These are phyloP conservation scores for Dolomedes plantarius DNA, from an alignment of 2,888 invertebrate species.

Conservation along the genomic window DNA sequence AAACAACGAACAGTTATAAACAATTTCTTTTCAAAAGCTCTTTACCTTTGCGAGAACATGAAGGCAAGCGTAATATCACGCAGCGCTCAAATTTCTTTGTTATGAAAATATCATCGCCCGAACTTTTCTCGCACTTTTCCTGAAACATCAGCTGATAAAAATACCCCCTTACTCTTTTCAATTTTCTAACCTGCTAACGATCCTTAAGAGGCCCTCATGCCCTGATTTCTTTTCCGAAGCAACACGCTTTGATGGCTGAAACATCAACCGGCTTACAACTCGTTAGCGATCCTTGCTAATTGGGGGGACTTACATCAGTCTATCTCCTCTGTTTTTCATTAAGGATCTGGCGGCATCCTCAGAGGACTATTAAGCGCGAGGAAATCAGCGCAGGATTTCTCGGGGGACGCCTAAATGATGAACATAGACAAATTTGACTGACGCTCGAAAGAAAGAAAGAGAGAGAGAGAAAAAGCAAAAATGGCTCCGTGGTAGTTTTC, in stretches of 20 bases:
- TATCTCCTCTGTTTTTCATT: neutral
- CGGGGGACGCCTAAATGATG: neutral
- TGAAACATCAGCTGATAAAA: neutral
- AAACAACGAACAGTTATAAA: too few species aligned
- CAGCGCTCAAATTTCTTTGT: too few species aligned
- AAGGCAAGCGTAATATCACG: too few species aligned
- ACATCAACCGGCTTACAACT: neutral
- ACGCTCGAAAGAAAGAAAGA: neutral
- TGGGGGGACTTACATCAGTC: neutral
- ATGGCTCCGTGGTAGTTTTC: neutral
- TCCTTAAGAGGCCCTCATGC: neutral
- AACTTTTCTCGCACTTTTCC: too few species aligned
- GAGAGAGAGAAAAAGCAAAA: neutral
- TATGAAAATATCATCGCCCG: too few species aligned
- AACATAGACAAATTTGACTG: slow-evolving; percentile 3
- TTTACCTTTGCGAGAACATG: too few species aligned
- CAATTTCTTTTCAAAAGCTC: too few species aligned
- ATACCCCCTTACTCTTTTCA: neutral
- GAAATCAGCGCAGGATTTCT: neutral
- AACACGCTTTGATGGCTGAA: neutral
- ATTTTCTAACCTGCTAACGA: neutral
- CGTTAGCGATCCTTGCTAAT: slow-evolving; percentile 9
- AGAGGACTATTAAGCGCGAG: neutral
- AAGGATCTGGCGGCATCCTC: neutral
- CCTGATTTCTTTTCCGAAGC: neutral